Conservation (phyloP, 2,888 invertebrate genomes). For the Tetragonula carbonaria region DNA sequence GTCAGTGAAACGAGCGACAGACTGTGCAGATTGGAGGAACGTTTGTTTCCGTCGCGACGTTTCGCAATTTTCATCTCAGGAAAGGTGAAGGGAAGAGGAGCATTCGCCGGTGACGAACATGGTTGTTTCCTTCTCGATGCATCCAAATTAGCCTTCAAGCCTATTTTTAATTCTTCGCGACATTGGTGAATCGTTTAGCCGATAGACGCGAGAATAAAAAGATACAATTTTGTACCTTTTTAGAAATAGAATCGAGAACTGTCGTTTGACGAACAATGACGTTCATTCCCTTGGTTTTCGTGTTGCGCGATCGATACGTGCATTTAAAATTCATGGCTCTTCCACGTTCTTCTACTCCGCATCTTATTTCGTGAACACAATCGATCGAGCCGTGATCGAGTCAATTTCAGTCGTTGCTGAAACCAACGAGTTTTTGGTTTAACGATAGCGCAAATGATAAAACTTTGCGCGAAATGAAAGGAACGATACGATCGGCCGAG, state of each 20-base stretch:
- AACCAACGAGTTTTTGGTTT: constrained; percentile 15
- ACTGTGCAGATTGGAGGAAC: background rate
- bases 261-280: constrained; percentile 49
- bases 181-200: background rate
- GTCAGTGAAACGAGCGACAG: background rate
- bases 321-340: constrained; percentile 66
- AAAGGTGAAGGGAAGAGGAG: too few relatives aligned
- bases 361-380: constrained; percentile 13
- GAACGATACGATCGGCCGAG: constrained; percentile 29
- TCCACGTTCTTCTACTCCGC: background rate
- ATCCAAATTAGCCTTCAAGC: background rate
- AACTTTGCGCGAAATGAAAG: background rate
- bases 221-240: background rate
- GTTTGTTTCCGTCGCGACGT: background rate
- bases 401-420: constrained; percentile 41
- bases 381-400: constrained; percentile 60
- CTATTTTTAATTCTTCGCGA: background rate
- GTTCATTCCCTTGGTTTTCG: constrained; percentile 27
- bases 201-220: background rate
- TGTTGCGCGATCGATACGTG: constrained; percentile 52
- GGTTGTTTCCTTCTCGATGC: too few relatives aligned
- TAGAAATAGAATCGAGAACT: constrained; percentile 8
- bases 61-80: background rate
- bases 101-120: too few relatives aligned
- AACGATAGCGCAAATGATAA: constrained; percentile 24